phyloP scores from a whole-genome alignment of 2,113 vertebrate genomes.

The Apodemus sylvaticus region DNA sequence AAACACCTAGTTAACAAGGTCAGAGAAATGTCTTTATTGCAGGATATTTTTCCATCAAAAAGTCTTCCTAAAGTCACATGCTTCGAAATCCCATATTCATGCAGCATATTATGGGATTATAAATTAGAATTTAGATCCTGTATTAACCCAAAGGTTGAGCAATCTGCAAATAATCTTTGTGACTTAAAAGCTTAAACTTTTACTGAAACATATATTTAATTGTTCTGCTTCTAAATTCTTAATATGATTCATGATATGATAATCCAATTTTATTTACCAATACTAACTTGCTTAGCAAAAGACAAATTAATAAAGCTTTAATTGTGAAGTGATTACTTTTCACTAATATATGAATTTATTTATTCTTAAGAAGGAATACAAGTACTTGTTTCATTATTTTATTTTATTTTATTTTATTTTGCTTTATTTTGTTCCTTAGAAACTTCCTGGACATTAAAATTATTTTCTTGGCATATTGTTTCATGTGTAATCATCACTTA shows the following conservation, averaged over 20 bases:
- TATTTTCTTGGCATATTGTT: neutral
- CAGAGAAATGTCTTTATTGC: neutral
- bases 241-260: slow-evolving; percentile 51
- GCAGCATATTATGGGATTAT: slow-evolving; percentile 49
- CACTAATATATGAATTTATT: neutral
- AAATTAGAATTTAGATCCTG: slow-evolving; percentile 2
- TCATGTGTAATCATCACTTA: neutral
- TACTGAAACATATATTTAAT: slow-evolving; percentile 40
- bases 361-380: neutral
- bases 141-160: slow-evolving; percentile 31
- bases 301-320: slow-evolving; percentile 12
- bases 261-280: slow-evolving; percentile 61
- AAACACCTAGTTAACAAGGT: slow-evolving; percentile 39
- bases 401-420: neutral
- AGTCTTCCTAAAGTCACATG: neutral
- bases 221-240: slow-evolving; percentile 42
- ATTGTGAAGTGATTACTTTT: slow-evolving; percentile 44
- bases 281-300: slow-evolving; percentile 50
- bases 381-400: neutral
- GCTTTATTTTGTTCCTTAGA: neutral
- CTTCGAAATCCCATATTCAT: slow-evolving; percentile 19
- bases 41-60: neutral
- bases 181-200: slow-evolving; percentile 61
- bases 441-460: neutral
- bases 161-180: slow-evolving; percentile 56